Evolutionary conservation across 1,140 invertebrate genomes (phyloP).

Genomic region (Papilio aristodemus): DNA sequence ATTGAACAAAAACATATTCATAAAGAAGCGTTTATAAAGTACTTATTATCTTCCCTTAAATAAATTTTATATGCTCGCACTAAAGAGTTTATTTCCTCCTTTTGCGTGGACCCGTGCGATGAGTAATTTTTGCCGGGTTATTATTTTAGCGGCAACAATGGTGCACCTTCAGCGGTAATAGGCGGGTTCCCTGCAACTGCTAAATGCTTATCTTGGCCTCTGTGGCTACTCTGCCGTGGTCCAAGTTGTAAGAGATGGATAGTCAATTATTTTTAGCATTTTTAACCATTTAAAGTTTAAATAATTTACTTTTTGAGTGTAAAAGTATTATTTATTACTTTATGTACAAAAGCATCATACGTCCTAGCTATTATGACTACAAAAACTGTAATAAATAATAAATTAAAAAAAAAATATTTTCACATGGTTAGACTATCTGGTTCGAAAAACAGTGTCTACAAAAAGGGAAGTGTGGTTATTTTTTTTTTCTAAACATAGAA

Average conservation of each 20-base stretch:
- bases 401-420: too few species aligned
- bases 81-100: constrained; percentile 31
- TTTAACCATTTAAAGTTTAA: too few species aligned
- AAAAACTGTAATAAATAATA: too few species aligned
- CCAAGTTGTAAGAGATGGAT: constrained; percentile 34
- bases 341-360: too few species aligned
- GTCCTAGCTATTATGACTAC: too few species aligned
- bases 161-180: constrained; percentile 56
- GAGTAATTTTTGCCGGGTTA: constrained; percentile 65
- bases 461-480: too few species aligned
- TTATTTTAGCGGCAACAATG: constrained; percentile 69
- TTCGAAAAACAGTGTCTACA: too few species aligned
- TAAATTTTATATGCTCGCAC: constrained; percentile 24
- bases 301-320: too few species aligned
- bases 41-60: constrained; percentile 16
- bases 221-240: constrained; percentile 46
- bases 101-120: constrained; percentile 31
- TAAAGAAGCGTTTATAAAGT: constrained; percentile 1
- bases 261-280: neutral
- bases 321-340: too few species aligned
- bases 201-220: constrained; percentile 71
- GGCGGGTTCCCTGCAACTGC: constrained; percentile 66
- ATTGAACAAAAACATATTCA: neutral
- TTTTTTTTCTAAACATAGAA: too few species aligned
- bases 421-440: too few species aligned